Evolutionary conservation across 2,797 vertebrate species (phyloP), one percentile per base, ranked within the genome.

Genomic region (Crocidura indochinensis): DNA sequence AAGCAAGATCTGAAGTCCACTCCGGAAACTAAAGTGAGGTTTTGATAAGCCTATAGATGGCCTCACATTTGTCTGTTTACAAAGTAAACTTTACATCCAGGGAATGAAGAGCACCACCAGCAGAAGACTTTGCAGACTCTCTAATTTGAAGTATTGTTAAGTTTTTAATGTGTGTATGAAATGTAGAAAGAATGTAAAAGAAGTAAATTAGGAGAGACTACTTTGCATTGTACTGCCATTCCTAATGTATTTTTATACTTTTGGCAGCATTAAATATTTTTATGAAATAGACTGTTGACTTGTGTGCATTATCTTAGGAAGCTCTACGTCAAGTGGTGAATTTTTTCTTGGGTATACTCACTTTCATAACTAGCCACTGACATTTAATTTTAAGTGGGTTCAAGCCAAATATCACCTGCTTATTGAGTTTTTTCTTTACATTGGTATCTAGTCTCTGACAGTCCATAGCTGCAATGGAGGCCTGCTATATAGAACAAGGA

Each of bases 191-290:
- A 38, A 95, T 97, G 97, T 98, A 97, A 98, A 97, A 97, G 95
- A 97, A 97, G 96, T 94, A 94, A 98, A 97, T 97, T 97, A 97
- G 97, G 97, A 97, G 74, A 94, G 90, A 97, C 95, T 97, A 97
- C 97, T 98, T 98, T 98, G 97, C 97, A 98, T 97, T 97, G 97
- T 98, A 98, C 98, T 98, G 98, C 98, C 98, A 98, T 97, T 98
- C 97, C 97, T 98, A 98, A 0, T 98, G 97, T 98, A 98, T 98
- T 98, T 98, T 98, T 98, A 97, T 98, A 98, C 97, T 95, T 98
- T 97, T 97, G 98, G 98, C 98, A 98, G 98, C 98, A 98, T 98
- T 98, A 98, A 98, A 98, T 98, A 98, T 98, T 98, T 98, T 98
- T 97, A 98, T 98, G 97, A 97, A 98, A 97, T 94, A 68, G 97